Evolutionary conservation across 2,113 vertebrate species (phyloP), one percentile per base, ranked within the genome.

Genomic region (Protobothrops flavoviridis): DNA sequence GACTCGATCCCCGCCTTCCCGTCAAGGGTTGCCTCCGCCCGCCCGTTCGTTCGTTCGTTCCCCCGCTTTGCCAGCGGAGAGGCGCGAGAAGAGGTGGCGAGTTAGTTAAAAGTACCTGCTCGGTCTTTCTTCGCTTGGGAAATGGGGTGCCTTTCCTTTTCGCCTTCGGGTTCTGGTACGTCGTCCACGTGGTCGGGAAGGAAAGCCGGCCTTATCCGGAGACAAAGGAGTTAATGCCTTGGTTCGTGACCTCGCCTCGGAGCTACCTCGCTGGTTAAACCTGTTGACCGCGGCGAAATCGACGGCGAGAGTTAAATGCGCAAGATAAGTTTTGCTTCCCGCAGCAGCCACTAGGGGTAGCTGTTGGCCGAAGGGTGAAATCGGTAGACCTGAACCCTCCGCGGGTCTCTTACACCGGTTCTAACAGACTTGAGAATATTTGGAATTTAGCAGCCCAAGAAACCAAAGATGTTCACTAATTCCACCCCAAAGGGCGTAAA

Each of bases 311-410:
- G 24, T 74, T 26, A 29, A 52, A 69, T 3, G 1, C 59, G 90
- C 81, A 50, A 59, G 87, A 90, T 92, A 94, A 94, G 91, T 89
- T 94, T 93, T 89, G 93, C 3, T 55, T 53, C 8, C 93, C 48
- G 81, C 89, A 95, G 74, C 92, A 90, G 93, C 97, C 97, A 94
- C 97, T 97, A 98, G 97, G 96, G 97, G 97, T 95, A 95, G 97
- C 97, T 98, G 97, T 97, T 97, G 97, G 94, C 97, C 91, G 97
- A 96, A 94, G 92, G 95, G 95, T 94, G 95, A 61, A 87, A 13
- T 26, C 8, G 55, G 12, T 6, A 21, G 55, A 13, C 33, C 33
- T 2, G 2, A 57, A 23, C 45, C 86, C 5, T 52, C 11, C 13
- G 48, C 86, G 3, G 9, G 26, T 12, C 48, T 56, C 33, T 89